Evolutionary conservation across 2,888 invertebrate genomes (phyloP), one percentile per base, ranked within the genome.

Genomic region (Drosophila bunnanda): DNA sequence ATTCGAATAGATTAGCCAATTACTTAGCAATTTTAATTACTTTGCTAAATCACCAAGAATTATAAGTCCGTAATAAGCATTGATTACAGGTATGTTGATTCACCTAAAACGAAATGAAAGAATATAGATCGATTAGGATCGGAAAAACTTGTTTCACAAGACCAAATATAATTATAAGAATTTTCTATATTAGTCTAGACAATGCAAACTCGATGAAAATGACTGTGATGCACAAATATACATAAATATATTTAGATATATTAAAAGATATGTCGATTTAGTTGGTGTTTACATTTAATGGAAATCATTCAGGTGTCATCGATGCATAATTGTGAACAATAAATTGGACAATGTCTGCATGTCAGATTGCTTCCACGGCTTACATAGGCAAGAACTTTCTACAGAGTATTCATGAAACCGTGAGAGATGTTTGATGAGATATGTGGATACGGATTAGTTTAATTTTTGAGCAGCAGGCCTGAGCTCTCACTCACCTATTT

Each of bases 1-100:
- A 77, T 81, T 82, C 77, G 60, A 74, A 78, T 80, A 80, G 66
- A 80, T 84, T 81, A 72, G 75, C 66, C 58, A 73, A 81, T 70
- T 73, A 65, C 79, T 79, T 79, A 82, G 79, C 68, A 85, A 64
- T 74, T 82, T 69, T 62, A 71, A 60, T 80, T 76, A 78, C 76
- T 67, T 70, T 85, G 62, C 66, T 78, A 88, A 78, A 83, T 88
- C 78, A 78, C 83, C 82, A 81, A 79, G 68, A 79, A 66, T 70
- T 73, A 69, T 66, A 78, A 84, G 75, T 81, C 77, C 73, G 71
- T 78, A 75, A 80, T 75, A 82, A 70, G 72, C 61, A 66, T 76
- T 76, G 64, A 58, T 90, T 85, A 91, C 79, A 91, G 89, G 84
- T 91, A 91, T 83, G 91, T 91, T 75, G 91, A 91, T 91, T 91